Conservation (phyloP, 2,797 vertebrate species). For the Malacoctenus gilli region DNA sequence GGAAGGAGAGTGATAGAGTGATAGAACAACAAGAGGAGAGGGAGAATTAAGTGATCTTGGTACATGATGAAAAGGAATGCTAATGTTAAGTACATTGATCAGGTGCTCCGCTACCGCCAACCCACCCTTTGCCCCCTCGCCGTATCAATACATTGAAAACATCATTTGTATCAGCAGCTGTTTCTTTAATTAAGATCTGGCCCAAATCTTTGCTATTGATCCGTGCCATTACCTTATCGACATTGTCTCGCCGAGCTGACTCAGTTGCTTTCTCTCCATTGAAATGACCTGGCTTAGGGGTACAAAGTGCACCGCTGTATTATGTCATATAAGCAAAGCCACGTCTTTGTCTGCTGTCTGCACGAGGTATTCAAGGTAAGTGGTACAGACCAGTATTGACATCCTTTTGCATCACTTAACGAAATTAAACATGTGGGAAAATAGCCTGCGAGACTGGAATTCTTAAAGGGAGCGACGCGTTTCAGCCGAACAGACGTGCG, state of each 20-base stretch:
- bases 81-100: conserved; percentile 88
- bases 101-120: conserved; percentile 73
- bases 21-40: conserved; percentile 76
- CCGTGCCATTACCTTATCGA: conserved; percentile 91
- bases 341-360: conserved; percentile 68
- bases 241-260: conserved; percentile 83
- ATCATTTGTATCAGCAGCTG: conserved; percentile 95
- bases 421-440: conserved; percentile 80
- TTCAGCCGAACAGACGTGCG: conserved; percentile 26
- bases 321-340: conserved; percentile 76
- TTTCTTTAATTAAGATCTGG: conserved; percentile 97
- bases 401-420: conserved; percentile 76
- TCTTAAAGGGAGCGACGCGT: conserved; percentile 40
- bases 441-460: conserved; percentile 56
- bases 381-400: conserved; percentile 75
- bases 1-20: conserved; percentile 64
- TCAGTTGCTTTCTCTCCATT: conserved; percentile 79
- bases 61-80: conserved; percentile 87
- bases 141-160: conserved; percentile 89
- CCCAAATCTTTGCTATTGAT: conserved; percentile 91
- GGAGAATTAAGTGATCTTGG: conserved; percentile 81
- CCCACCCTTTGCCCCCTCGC: conserved; percentile 65
- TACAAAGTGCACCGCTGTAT: conserved; percentile 71
- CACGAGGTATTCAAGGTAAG: conserved; percentile 74
- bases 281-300: conserved; percentile 75